Evolutionary conservation across 2,113 vertebrate genomes (phyloP), one percentile per base, ranked within the genome.

Genomic region (Apteryx owenii): DNA sequence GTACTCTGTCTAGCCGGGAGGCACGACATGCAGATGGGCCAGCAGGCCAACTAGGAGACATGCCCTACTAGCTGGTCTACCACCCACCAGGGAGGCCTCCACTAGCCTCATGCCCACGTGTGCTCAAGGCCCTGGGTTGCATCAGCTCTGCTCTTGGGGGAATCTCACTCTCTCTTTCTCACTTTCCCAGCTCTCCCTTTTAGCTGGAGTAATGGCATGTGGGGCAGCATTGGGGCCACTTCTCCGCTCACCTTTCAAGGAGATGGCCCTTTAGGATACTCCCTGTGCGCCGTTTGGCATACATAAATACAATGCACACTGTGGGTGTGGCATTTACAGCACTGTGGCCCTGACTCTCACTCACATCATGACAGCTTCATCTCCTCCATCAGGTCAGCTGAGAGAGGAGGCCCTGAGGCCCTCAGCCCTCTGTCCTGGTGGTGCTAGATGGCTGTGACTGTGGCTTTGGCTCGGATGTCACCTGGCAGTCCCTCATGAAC

Each of bases 291-390:
- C 38, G 9, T 2, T 1, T 2, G 3, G 29, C 40, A 5, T 7
- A 4, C 33, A 16, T 7, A 15, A 60, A n/a, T 3, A 23, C 0
- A 1, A 21, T 15, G 23, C 12, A 38, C 21, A n/a, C 15, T 21
- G 12, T 0, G 4, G 15, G 20, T 1, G 25, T 7, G 21, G 31
- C n/a, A 19, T 3, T 6, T 62, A 21, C 51, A 62, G 64, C 48
- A 22, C 48, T 0, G 1, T 1, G 4, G 66, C 44, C 31, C 73
- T 56, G 51, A 3, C 42, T 26, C 25, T 38, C 22, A 9, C 2
- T 42, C 7, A 8, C 46, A 33, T 9, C 3, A 0, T 1, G 15
- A n/a, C 53, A 72, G 28, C 66, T 66, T 71, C 8, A 0, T n/a
- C 29, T 81, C 21, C 23, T 70, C 64, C 50, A 13, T 14, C 0